Evolutionary conservation across 2,888 invertebrate species (phyloP).

Genomic region (Caenorhabditis angaria): DNA sequence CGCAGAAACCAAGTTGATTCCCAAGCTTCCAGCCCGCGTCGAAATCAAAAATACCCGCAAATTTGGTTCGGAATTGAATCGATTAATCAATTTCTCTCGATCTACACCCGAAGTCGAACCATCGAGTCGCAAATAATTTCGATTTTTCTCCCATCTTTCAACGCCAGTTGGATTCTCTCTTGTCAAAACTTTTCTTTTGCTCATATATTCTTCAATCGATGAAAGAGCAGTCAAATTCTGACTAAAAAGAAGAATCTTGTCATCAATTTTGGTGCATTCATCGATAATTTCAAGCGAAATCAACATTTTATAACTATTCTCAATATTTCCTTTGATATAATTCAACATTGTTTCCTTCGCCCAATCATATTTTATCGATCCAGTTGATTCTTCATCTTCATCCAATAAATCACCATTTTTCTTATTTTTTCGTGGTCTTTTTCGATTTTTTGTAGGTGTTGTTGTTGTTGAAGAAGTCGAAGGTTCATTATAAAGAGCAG

Average conservation of each 20-base stretch:
- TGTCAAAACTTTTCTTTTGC: slow-evolving; percentile 77
- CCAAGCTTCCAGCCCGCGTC: slow-evolving; percentile 78
- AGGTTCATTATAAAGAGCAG: too few relatives aligned
- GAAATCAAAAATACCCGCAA: slow-evolving; percentile 92
- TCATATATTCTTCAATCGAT: slow-evolving; percentile 91
- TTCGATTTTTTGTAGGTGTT: neutral
- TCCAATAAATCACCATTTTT: neutral
- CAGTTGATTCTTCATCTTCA: slow-evolving; percentile 15
- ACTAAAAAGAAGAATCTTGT: slow-evolving; percentile 91
- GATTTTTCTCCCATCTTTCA: slow-evolving; percentile 82
- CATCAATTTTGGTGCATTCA: slow-evolving; percentile 86
- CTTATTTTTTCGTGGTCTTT: neutral
- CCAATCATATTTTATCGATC: slow-evolving; percentile 46
- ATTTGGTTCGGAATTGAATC: slow-evolving; percentile 88
- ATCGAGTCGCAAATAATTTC: slow-evolving; percentile 90
- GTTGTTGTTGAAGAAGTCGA: too few relatives aligned
- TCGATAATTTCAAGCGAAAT: slow-evolving; percentile 89
- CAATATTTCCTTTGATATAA: slow-evolving; percentile 87
- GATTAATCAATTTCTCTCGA: slow-evolving; percentile 92
- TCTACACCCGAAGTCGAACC: slow-evolving; percentile 93
- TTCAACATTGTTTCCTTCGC: slow-evolving; percentile 74
- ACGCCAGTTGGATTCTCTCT: slow-evolving; percentile 28
- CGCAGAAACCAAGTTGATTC: slow-evolving; percentile 91
- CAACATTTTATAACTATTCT: slow-evolving; percentile 93
- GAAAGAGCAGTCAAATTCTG: slow-evolving; percentile 94